A percentile compares a stretch with the other conserved stretches of the same genome.
These are phyloP conservation scores for Phalacrocorax brasilianus DNA, from an alignment of 2,113 vertebrate species.

Conservation along the genomic window DNA sequence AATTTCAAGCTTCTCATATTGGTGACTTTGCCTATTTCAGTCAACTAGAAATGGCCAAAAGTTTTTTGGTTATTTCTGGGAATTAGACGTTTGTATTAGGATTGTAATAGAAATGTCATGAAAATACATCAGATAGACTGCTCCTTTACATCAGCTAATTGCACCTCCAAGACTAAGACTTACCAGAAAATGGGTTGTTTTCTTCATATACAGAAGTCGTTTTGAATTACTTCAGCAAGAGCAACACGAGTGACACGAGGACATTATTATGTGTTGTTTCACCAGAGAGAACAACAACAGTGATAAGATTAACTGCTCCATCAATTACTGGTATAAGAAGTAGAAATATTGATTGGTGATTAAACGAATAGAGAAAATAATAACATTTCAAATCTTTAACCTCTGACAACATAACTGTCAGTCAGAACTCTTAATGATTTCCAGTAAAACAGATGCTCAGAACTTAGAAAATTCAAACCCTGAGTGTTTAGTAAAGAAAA, in stretches of 20 bases:
- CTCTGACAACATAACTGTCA: not conserved
- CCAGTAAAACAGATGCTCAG: not conserved
- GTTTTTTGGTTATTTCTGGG: not conserved
- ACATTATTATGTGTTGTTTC: not conserved
- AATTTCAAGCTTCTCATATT: not conserved
- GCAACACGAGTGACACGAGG: not conserved
- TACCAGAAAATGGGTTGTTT: not conserved
- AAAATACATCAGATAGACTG: not conserved
- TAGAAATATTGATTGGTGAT: constrained; percentile 15
- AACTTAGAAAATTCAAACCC: not conserved
- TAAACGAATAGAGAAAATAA: constrained; percentile 12
- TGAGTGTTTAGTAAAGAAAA: not conserved
- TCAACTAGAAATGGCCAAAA: not conserved
- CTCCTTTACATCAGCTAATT: not conserved
- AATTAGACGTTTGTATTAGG: not conserved
- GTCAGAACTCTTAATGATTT: not conserved
- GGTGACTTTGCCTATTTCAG: not conserved
- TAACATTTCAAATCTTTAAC: not conserved
- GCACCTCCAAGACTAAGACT: not conserved
- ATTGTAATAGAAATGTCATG: constrained; percentile 10
- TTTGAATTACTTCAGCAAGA: not conserved
- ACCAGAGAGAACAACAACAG: not conserved
- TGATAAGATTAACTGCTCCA: not conserved
- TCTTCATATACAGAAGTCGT: not conserved
- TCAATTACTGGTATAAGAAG: not conserved